Evolutionary conservation across 1,140 invertebrate genomes (phyloP).

Genomic region (Tachypleus tridentatus): DNA sequence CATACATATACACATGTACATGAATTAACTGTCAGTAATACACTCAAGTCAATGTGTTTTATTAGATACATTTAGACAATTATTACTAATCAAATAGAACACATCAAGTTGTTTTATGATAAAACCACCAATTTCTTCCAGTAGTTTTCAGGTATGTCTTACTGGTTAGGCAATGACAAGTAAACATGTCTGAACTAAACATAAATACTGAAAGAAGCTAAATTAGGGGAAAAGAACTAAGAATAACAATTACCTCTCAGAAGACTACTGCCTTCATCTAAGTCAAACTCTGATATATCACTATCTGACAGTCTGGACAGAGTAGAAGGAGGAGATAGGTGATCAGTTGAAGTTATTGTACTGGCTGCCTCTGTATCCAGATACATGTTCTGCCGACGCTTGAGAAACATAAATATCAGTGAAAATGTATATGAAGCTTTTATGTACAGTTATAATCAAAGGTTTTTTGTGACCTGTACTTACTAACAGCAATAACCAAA

Average conservation of each 20-base stretch:
- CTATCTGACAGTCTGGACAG: conserved; percentile 80
- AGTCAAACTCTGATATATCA: conserved; percentile 75
- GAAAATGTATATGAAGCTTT: background rate
- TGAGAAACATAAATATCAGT: conserved; percentile 15
- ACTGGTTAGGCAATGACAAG: too few species aligned
- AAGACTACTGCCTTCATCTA: conserved; percentile 46
- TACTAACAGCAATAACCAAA: background rate
- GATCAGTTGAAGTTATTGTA: conserved; percentile 53
- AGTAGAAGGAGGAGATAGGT: conserved; percentile 77
- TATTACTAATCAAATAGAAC: too few species aligned
- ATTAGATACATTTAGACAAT: too few species aligned
- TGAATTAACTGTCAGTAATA: too few species aligned
- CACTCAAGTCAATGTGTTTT: too few species aligned
- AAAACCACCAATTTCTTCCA: too few species aligned
- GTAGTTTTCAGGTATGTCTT: too few species aligned
- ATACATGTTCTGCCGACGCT: conserved; percentile 29
- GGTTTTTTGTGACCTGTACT: background rate
- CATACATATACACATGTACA: too few species aligned
- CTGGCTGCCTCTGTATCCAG: conserved; percentile 36
- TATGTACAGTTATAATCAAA: background rate
- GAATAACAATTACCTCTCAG: conserved; percentile 19
- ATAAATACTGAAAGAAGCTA: too few species aligned
- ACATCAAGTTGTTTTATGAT: too few species aligned
- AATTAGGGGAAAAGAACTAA: too few species aligned
- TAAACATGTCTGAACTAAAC: too few species aligned